phyloP scores from a whole-genome alignment of 2,888 invertebrate genomes.

The Maniola hyperantus region DNA sequence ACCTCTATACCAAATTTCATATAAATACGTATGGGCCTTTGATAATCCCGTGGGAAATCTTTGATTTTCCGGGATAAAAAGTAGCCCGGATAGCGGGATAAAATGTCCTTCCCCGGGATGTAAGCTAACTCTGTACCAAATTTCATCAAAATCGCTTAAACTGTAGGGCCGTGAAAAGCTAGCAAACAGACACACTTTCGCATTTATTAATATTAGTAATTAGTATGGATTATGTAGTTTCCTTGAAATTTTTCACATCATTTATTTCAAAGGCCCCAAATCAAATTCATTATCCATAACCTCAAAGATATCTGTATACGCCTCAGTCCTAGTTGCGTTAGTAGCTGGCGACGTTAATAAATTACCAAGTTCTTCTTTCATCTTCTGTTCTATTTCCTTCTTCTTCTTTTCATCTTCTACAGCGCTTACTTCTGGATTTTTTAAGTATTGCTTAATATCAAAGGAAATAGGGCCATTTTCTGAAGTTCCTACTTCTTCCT shows the following conservation, averaged over 20 bases:
- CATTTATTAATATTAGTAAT: no score
- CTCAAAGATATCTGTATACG: constrained; percentile 37
- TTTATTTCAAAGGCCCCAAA: constrained; percentile 22
- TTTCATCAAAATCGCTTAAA: no score
- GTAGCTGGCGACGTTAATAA: constrained; percentile 24
- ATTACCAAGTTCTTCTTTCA: constrained; percentile 36
- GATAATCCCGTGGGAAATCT: no score
- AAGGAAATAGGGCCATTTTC: not conserved
- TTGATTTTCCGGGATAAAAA: no score
- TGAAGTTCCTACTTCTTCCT: not conserved
- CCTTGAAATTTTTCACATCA: not conserved
- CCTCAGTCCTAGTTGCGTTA: constrained; percentile 23
- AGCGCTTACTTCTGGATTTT: constrained; percentile 29
- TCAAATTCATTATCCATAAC: constrained; percentile 40
- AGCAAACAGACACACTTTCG: no score
- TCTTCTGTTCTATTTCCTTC: constrained; percentile 33
- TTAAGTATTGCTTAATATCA: constrained; percentile 31
- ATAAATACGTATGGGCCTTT: no score
- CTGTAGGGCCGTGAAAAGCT: no score
- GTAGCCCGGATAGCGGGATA: no score
- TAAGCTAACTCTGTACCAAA: no score
- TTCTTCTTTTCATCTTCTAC: constrained; percentile 26
- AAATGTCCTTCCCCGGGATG: no score
- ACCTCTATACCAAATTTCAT: no score
- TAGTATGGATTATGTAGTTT: no score